Evolutionary conservation across 2,113 vertebrate genomes (phyloP), one percentile per base, ranked within the genome.

Genomic region (Eulemur macaco): DNA sequence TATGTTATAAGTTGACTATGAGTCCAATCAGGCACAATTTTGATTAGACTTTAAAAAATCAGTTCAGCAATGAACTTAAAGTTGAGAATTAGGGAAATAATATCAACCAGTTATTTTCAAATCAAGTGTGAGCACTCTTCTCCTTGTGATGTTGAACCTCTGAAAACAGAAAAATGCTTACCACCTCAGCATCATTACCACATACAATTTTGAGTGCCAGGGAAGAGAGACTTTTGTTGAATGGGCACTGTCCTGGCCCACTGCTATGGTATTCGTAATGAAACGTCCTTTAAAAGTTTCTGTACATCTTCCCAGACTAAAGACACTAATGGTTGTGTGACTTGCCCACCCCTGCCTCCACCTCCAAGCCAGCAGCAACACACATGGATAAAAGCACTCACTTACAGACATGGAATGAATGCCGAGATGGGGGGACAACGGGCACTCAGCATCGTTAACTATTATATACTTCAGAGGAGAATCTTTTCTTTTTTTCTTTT

Each of bases 51-150:
- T 96, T 86, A 69, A 86, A 84, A 88, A 86, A 68, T 34, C 45
- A 69, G 34, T 81, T 71, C 71, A 95, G 86, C 18, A 39, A 94
- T 73, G 85, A 84, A 87, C 42, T 86, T 73, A 42, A 91, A 97
- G 74, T 52, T 63, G 87, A 97, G 47, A 96, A 86, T 71, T 45
- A 77, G 91, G 50, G 77, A 77, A 92, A 80, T 60, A 88, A 82
- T 83, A 96, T 71, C 88, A 89, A 97, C 42, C 68, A 56, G 86
- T 71, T 92, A 93, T 87, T 94, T 96, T 64, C 47, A 95, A 96
- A 87, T 92, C 31, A 89, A 96, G 56, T 56, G 25, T 82, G 56
- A 96, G 50, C 95, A 74, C 66, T 85, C 90, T 93, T 89, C 52
- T 89, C 73, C 84, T 92, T 89, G 85, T 91, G 82, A 89, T 86